phyloP scores from a whole-genome alignment of 2,113 vertebrate genomes.

The Nanorana parkeri region DNA sequence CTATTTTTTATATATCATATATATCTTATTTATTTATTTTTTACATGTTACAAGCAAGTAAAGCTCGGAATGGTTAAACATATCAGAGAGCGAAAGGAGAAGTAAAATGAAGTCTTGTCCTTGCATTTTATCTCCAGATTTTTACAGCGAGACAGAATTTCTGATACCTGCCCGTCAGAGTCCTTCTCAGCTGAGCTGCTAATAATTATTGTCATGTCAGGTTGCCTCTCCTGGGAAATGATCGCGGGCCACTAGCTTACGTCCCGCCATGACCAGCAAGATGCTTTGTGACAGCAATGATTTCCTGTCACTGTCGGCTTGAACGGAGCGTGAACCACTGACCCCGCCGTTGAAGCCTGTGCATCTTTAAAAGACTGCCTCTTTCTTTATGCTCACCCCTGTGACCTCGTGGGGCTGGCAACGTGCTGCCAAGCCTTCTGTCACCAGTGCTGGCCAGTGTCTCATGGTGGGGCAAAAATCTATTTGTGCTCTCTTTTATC shows the following conservation, averaged over 20 bases:
- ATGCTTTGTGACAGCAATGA: constrained; percentile 51
- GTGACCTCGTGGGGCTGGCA: neutral
- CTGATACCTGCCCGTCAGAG: neutral
- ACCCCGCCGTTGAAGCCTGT: constrained; percentile 28
- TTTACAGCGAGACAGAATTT: neutral
- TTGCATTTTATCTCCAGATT: neutral
- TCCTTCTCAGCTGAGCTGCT: neutral
- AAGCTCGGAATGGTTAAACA: neutral
- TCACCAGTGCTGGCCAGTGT: neutral
- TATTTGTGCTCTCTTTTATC: no score
- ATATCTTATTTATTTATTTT: no score
- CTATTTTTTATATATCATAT: no score
- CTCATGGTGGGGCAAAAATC: neutral
- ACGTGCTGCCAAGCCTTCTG: constrained; percentile 8
- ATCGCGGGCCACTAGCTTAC: constrained; percentile 25
- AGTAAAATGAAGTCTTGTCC: neutral
- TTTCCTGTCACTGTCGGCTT: constrained; percentile 50
- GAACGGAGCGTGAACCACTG: constrained; percentile 1
- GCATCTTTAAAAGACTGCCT: constrained; percentile 32
- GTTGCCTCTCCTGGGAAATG: constrained; percentile 36
- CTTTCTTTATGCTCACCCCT: constrained; percentile 1
- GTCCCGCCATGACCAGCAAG: constrained; percentile 29
- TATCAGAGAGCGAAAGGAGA: neutral
- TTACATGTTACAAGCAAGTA: no score
- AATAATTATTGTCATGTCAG: constrained; percentile 51